phyloP scores from a whole-genome alignment of 2,113 vertebrate genomes.

The Pachycephala philippinensis region DNA sequence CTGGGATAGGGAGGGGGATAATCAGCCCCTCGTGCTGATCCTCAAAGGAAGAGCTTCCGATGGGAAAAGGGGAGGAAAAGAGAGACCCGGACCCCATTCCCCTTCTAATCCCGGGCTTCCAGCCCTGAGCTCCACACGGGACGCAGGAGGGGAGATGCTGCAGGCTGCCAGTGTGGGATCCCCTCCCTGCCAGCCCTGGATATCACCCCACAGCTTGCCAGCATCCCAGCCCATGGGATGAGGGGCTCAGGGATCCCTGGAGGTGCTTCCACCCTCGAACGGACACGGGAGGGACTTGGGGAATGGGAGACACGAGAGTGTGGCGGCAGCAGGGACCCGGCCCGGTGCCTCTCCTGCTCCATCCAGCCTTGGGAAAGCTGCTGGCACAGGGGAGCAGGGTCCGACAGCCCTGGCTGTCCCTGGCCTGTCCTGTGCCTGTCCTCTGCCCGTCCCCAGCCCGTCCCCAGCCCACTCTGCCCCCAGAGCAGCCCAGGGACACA shows the following conservation, averaged over 20 bases:
- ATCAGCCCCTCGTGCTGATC: neutral
- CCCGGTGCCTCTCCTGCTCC: neutral
- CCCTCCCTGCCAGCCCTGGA: neutral
- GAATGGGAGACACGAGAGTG: neutral
- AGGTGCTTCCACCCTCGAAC: neutral
- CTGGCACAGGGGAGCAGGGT: fast-evolving
- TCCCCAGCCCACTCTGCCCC: neutral
- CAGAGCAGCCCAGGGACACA: neutral
- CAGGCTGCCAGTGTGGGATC: neutral
- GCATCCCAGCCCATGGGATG: neutral
- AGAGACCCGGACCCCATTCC: neutral
- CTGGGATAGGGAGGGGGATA: neutral
- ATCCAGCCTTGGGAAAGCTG: neutral
- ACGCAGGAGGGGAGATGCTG: neutral
- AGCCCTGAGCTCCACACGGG: fast-evolving
- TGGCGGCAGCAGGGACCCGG: neutral
- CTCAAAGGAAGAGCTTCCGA: neutral
- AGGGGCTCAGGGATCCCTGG: neutral
- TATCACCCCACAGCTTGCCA: neutral
- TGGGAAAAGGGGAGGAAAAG: neutral
- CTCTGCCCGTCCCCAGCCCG: neutral
- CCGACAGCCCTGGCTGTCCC: neutral
- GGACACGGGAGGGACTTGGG: neutral
- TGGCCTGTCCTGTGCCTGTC: neutral
- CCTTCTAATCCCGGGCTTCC: neutral